Evolutionary conservation across 2,888 invertebrate genomes (phyloP), one percentile per base, ranked within the genome.

Genomic region (Ochropleura leucogaster): DNA sequence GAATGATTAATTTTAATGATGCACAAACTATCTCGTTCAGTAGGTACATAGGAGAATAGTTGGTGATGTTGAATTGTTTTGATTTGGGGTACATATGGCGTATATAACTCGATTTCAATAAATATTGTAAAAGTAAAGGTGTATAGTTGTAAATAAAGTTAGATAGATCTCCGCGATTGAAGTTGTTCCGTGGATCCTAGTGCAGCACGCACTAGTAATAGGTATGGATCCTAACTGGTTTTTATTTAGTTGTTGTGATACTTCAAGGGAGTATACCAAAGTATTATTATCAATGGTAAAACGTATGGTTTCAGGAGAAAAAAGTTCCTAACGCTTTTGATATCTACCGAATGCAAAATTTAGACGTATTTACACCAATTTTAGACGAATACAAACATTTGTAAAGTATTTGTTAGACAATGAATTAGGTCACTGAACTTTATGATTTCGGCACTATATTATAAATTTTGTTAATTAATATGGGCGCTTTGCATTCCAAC

Each of bases 281-380:
- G 94, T 93, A 91, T 91, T 92, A 89, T 88, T 89, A 87, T 87
- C 86, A 87, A 83, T 82, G 85, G 81, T 87, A 87, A 87, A 86
- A 86, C 83, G 85, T 86, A 89, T 85, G 86, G 89, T 91, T 89
- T 90, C 82, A 87, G 90, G 89, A 88, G 89, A 90, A 88, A 88
- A 91, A 92, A 94, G 94, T 94, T 95, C 94, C 94, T 94, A 94
- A 88, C 82, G 79, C 84, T 86, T 85, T 87, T 86, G 77, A 75
- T 84, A 84, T 72, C 71, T 83, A 82, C 77, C 47, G 78, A 82
- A 55, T 73, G 79, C 78, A 81, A 78, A 76, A 80, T 85, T 82
- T 80, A 80, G 77, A 83, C 10, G 5, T 80, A 79, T 87, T 82
- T 88, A 83, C 77, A 86, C 63, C 53, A 71, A 63, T 74, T 65